phyloP scores from a whole-genome alignment of 2,797 vertebrate species.

The Pogonophryne albipinna region DNA sequence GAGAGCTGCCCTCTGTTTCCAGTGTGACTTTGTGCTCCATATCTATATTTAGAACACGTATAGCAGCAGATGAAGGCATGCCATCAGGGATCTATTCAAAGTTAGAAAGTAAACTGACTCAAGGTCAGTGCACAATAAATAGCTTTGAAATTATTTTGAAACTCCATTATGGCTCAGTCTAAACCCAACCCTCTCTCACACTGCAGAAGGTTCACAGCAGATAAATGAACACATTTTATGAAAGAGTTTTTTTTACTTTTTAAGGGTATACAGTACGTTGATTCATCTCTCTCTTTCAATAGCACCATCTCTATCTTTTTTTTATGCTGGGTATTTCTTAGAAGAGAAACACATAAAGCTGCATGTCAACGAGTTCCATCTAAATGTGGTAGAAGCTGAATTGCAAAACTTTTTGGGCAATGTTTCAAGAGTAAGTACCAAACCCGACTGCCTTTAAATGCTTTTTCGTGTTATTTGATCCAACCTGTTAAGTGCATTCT shows the following conservation, averaged over 20 bases:
- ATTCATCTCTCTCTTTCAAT: conserved; percentile 39
- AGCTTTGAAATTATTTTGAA: conserved; percentile 62
- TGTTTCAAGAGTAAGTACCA: conserved; percentile 86
- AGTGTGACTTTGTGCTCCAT: conserved; percentile 69
- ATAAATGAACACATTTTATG: conserved; percentile 33
- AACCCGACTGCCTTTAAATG: conserved; percentile 87
- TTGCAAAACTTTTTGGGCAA: conserved; percentile 70
- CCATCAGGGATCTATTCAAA: conserved; percentile 79
- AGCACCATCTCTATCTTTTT: conserved; percentile 9
- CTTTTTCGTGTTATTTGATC: conserved; percentile 91
- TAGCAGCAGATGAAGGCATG: conserved; percentile 75
- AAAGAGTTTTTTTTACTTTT: conserved; percentile 17
- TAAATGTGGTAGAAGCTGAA: conserved; percentile 51
- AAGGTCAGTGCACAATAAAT: conserved; percentile 75
- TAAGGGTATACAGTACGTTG: not conserved
- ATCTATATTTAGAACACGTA: conserved; percentile 82
- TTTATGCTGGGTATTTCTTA: conserved; percentile 1
- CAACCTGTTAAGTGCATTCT: conserved; percentile 93
- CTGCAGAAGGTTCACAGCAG: conserved; percentile 30
- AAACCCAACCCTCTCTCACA: conserved; percentile 23
- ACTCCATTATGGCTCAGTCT: conserved; percentile 19
- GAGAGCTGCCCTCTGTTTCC: conserved; percentile 77
- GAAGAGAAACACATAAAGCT: conserved; percentile 35
- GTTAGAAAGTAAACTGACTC: conserved; percentile 79
- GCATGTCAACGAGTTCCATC: conserved; percentile 14